Evolutionary conservation across 2,797 vertebrate genomes (phyloP).

Genomic region (Rhinophrynus dorsalis): DNA sequence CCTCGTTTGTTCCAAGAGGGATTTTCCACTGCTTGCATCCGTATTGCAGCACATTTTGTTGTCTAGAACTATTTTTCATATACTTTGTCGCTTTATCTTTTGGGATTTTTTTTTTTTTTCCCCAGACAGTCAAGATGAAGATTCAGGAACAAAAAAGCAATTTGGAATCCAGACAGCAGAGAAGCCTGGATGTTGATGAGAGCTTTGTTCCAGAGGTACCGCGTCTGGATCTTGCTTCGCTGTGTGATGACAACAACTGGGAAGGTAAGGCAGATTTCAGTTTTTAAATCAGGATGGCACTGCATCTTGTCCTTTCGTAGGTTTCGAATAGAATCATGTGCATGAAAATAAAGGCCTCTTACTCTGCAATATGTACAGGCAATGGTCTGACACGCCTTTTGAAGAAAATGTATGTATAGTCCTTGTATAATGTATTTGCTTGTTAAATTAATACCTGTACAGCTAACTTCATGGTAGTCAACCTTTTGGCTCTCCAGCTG

Average conservation of each 20-base stretch:
- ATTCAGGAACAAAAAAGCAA: conserved; percentile 86
- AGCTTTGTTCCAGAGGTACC: conserved; percentile 73
- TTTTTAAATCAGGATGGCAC: no score
- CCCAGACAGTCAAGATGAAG: conserved; percentile 88
- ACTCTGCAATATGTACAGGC: no score
- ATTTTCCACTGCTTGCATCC: not conserved
- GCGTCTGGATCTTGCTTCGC: conserved; percentile 80
- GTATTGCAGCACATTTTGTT: conserved; percentile 17
- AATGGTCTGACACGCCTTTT: no score
- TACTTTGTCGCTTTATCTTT: conserved; percentile 19
- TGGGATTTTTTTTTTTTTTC: conserved; percentile 52
- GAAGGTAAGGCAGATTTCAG: conserved; percentile 73
- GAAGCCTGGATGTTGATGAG: conserved; percentile 74
- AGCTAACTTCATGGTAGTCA: no score
- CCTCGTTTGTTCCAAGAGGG: conserved; percentile 53
- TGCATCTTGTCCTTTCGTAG: no score
- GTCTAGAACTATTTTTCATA: not conserved
- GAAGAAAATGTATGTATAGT: no score
- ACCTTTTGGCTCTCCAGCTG: no score
- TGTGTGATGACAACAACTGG: conserved; percentile 85
- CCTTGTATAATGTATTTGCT: no score
- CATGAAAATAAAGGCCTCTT: no score
- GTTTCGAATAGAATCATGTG: not conserved
- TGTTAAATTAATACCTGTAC: no score
- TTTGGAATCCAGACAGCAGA: conserved; percentile 74